A percentile compares a stretch with the other conserved stretches of the same genome.
These are phyloP conservation scores for Macrotus californicus DNA, from an alignment of 2,113 vertebrate genomes.

Conservation along the genomic window DNA sequence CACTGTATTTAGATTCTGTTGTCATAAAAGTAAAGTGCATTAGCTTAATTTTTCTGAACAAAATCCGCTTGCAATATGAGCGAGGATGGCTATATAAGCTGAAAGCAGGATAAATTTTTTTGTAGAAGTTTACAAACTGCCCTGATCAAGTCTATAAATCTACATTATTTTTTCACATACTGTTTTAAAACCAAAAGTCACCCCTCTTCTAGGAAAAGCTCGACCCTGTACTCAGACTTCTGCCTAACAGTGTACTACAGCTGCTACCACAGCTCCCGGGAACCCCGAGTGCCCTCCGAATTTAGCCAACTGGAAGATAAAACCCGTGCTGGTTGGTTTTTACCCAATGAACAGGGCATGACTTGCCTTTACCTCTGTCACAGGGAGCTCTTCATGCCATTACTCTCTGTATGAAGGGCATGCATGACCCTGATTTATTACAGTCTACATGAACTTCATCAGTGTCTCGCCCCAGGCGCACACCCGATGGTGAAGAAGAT, in stretches of 20 bases:
- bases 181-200: not conserved
- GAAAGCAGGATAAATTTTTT: not conserved
- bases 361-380: not conserved
- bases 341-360: not conserved
- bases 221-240: not conserved
- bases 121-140: not conserved
- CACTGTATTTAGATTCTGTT: not conserved
- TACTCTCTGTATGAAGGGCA: not conserved
- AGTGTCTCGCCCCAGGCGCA: rapidly evolving
- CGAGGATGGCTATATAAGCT: not conserved
- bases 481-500: not conserved
- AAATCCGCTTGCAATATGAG: not conserved
- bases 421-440: rapidly evolving
- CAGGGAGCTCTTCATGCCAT: not conserved
- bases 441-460: too few relatives aligned
- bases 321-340: not conserved
- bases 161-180: not conserved
- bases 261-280: not conserved
- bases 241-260: not conserved
- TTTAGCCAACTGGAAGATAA: not conserved
- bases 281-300: not conserved
- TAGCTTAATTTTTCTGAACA: not conserved
- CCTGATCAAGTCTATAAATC: not conserved
- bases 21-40: not conserved
- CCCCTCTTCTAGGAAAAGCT: not conserved